phyloP scores from a whole-genome alignment of 92 coral and sea anemone genomes.

The Umimayanthus kanabou region DNA sequence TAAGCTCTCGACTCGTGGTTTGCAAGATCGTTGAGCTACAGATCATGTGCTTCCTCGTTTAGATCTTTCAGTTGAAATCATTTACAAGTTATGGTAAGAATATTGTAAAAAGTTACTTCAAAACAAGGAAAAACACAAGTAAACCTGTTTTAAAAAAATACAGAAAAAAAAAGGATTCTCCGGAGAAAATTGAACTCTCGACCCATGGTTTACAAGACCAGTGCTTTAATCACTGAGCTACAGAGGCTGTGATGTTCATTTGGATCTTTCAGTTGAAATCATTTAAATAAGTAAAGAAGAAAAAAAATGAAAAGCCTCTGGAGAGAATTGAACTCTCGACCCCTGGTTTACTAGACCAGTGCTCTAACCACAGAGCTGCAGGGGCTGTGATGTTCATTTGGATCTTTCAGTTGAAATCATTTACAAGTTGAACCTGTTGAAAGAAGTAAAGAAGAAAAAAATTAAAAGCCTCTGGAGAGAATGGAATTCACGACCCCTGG shows the following conservation, averaged over 20 bases:
- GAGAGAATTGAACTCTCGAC: too few relatives aligned
- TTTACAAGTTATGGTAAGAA: background rate
- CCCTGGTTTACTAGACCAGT: slow-evolving; percentile 53
- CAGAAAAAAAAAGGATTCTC: background rate
- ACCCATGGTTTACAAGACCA: slow-evolving; percentile 54
- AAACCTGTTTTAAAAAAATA: background rate
- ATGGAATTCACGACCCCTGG: slow-evolving; percentile 75
- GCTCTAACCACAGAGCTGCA: too few relatives aligned
- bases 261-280: background rate
- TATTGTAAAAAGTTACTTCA: too few relatives aligned
- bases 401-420: too few relatives aligned
- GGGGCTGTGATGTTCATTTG: too few relatives aligned
- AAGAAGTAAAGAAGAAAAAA: background rate
- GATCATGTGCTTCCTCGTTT: background rate
- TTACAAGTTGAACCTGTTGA: background rate
- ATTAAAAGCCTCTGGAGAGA: slow-evolving; percentile 37
- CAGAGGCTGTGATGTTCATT: background rate
- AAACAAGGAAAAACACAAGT: too few relatives aligned
- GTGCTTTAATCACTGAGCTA: slow-evolving; percentile 55
- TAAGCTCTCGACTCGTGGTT: background rate
- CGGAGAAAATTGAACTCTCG: slow-evolving; percentile 50
- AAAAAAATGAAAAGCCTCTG: too few relatives aligned
- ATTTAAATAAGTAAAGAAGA: background rate
- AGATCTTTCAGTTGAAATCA: background rate
- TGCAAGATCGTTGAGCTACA: background rate